Percentiles rank a stretch among this genome's conserved stretches.
Conservation (phyloP, 2,797 vertebrate species). For the Sciurus vulgaris region DNA sequence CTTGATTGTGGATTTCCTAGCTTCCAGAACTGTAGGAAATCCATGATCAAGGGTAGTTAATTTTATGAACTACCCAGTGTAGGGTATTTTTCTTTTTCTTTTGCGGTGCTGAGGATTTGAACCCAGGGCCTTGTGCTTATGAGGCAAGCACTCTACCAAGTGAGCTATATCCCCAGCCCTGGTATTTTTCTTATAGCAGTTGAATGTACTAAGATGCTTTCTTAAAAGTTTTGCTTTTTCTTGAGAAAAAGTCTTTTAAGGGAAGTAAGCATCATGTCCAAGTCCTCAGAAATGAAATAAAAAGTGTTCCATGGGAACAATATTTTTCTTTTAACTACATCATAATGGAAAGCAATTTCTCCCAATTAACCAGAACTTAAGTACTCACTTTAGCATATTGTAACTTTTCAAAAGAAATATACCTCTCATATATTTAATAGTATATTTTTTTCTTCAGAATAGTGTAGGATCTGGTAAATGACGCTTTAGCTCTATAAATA, state of each 20-base stretch:
- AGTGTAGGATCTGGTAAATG: not conserved
- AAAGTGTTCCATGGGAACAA: not conserved
- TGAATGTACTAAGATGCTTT: not conserved
- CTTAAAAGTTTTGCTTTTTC: constrained; percentile 10
- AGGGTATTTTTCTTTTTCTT: not conserved
- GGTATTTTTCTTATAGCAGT: not conserved
- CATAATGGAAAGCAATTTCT: constrained; percentile 44
- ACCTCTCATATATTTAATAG: constrained; percentile 30
- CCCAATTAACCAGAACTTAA: not conserved
- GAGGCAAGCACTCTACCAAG: no score
- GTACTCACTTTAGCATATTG: not conserved
- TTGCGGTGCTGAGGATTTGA: no score
- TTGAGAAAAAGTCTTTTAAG: not conserved
- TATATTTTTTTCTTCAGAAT: constrained; percentile 59
- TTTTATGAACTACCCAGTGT: not conserved
- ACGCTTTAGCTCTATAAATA: constrained; percentile 39
- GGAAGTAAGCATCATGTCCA: not conserved
- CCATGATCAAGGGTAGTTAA: not conserved
- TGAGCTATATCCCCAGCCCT: no score
- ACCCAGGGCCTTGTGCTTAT: no score
- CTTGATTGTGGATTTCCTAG: not conserved
- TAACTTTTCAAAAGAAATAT: constrained; percentile 60
- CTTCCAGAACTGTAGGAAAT: not conserved
- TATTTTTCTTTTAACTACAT: constrained; percentile 59
- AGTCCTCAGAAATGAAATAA: not conserved